These are phyloP conservation scores for Gnathonemus longibarbis DNA, from an alignment of 2,113 vertebrate genomes.

Conservation along the genomic window DNA sequence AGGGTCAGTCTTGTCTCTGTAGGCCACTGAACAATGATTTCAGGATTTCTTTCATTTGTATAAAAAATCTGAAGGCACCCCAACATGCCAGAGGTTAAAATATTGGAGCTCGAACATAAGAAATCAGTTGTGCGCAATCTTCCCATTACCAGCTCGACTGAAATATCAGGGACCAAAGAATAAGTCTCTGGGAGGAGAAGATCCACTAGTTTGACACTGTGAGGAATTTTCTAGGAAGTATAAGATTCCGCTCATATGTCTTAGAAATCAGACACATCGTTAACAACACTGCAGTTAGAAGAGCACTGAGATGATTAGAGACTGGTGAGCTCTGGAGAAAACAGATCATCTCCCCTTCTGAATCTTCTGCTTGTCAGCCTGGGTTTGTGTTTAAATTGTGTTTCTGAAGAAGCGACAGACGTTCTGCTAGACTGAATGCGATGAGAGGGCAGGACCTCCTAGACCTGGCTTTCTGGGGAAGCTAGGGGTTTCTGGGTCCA, in stretches of 20 bases:
- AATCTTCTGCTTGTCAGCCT: neutral
- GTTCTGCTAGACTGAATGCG: neutral
- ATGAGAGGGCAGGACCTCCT: neutral
- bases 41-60: slow-evolving; percentile 23
- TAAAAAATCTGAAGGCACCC: slow-evolving; percentile 39
- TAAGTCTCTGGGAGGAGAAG: neutral
- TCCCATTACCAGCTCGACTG: neutral
- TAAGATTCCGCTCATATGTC: neutral
- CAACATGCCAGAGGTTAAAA: slow-evolving; percentile 40
- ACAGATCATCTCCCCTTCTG: neutral
- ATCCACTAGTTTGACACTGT: neutral
- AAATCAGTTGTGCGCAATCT: slow-evolving; percentile 3
- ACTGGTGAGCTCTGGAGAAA: neutral
- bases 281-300: neutral
- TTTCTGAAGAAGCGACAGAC: neutral
- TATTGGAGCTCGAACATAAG: neutral
- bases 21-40: slow-evolving; percentile 22
- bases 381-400: neutral
- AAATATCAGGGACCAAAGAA: neutral
- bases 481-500: neutral
- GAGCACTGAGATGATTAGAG: neutral
- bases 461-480: neutral
- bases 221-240: neutral
- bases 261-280: neutral
- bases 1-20: slow-evolving; percentile 45